A percentile compares a stretch with the other conserved stretches of the same genome.
Evolutionary conservation across 2,797 vertebrate species (phyloP).

Genomic region (Xerus rutilus): DNA sequence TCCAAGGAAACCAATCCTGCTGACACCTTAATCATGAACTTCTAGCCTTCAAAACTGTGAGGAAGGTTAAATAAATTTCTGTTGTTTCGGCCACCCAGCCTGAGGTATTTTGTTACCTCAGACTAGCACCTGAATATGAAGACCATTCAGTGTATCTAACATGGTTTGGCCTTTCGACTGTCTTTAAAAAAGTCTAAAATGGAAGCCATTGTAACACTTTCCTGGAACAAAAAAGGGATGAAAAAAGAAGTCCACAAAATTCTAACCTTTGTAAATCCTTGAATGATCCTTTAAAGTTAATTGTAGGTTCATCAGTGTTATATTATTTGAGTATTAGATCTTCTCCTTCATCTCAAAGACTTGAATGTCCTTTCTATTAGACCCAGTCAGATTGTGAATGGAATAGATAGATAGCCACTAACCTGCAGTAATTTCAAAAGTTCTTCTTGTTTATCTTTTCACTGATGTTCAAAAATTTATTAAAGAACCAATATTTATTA

Average conservation of each 20-base stretch:
- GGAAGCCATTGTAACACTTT: not conserved
- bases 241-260: conserved; percentile 11
- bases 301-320: not conserved
- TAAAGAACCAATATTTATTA: not conserved
- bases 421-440: conserved; percentile 33
- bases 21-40: not conserved
- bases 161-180: not conserved
- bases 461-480: conserved; percentile 21
- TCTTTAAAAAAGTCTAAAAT: not conserved
- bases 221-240: conserved; percentile 10
- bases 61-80: conserved; percentile 1
- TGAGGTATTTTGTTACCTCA: not conserved
- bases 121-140: not conserved
- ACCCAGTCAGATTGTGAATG: not conserved
- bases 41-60: not conserved
- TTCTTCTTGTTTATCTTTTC: not conserved
- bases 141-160: not conserved
- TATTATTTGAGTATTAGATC: not conserved
- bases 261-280: not conserved
- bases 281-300: not conserved
- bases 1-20: not conserved
- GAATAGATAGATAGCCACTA: not conserved
- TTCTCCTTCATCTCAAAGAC: conserved; percentile 32
- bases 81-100: not conserved
- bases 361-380: not conserved